These are phyloP conservation scores for Andrena hattorfiana DNA, from an alignment of 2,888 invertebrate genomes.

Conservation along the genomic window DNA sequence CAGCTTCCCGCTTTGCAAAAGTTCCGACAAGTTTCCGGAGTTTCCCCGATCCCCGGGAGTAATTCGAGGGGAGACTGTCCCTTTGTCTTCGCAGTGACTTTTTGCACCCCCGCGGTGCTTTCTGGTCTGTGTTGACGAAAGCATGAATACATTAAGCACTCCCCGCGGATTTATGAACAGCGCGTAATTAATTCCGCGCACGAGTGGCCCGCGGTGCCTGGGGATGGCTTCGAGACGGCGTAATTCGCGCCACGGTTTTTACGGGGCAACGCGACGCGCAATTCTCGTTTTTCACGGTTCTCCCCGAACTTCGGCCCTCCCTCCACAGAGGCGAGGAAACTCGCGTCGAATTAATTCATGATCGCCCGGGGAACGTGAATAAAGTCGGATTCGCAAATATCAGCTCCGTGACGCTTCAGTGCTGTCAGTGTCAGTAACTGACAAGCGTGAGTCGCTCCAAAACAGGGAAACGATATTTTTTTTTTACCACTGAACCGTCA, in stretches of 20 bases:
- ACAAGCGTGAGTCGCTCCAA: no score
- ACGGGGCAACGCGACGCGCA: conserved; percentile 17
- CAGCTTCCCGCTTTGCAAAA: conserved; percentile 7
- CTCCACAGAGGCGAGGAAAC: neutral
- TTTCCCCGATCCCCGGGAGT: conserved; percentile 30
- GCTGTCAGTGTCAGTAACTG: no score
- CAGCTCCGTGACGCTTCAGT: no score
- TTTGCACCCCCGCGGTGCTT: conserved; percentile 34
- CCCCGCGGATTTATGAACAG: conserved; percentile 60
- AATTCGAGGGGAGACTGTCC: conserved; percentile 31
- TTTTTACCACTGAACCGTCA: no score
- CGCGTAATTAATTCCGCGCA: conserved; percentile 65
- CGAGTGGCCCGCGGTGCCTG: conserved; percentile 30
- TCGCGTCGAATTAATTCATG: conserved; percentile 8
- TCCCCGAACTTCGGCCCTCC: neutral
- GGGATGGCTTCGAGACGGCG: conserved; percentile 13
- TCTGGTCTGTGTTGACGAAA: conserved; percentile 50
- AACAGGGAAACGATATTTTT: no score
- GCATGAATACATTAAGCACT: conserved; percentile 55
- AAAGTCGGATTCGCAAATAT: no score
- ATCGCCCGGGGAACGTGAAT: no score
- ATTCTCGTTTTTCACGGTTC: conserved; percentile 44
- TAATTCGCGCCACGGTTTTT: conserved; percentile 25
- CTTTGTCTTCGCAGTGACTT: conserved; percentile 47
- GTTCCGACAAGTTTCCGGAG: conserved; percentile 32